Percentiles rank a stretch among this genome's conserved stretches.
Evolutionary conservation across 1,140 invertebrate genomes (phyloP).

Genomic region (Chelonus insularis): DNA sequence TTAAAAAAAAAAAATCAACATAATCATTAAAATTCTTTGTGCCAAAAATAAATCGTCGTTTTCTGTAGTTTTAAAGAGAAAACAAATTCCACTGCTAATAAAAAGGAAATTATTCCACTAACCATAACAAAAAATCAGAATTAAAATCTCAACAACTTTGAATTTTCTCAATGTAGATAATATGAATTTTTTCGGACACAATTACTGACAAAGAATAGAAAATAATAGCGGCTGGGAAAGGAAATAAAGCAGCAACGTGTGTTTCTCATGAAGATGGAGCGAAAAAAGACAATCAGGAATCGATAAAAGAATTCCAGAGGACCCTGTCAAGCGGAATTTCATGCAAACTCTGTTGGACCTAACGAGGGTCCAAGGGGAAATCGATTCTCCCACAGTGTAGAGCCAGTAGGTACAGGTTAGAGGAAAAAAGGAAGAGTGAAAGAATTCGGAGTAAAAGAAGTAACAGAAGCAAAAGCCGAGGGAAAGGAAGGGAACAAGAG

Average conservation of each 20-base stretch:
- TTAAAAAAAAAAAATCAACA: no score
- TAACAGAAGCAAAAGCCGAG: slow-evolving; percentile 13
- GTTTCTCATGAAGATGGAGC: not conserved
- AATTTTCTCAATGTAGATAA: no score
- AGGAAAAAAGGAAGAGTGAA: slow-evolving; percentile 16
- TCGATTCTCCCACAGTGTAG: slow-evolving; percentile 26
- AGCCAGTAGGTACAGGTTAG: not conserved
- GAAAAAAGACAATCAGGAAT: slow-evolving; percentile 19
- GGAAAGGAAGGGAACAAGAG: slow-evolving; percentile 4
- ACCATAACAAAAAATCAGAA: no score
- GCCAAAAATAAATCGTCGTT: no score
- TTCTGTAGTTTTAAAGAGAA: no score
- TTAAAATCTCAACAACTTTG: no score
- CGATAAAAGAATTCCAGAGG: slow-evolving; percentile 21
- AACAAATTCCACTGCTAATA: no score
- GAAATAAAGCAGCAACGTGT: not conserved
- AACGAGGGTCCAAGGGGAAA: slow-evolving; percentile 20
- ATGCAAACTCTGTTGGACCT: slow-evolving; percentile 25
- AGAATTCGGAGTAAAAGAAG: slow-evolving; percentile 24
- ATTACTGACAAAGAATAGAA: no score
- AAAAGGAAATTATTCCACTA: no score
- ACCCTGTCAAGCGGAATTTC: slow-evolving; percentile 18
- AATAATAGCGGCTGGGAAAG: not conserved
- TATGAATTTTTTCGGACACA: no score
- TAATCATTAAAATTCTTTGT: no score